Evolutionary conservation across 2,888 invertebrate species (phyloP), one percentile per base, ranked within the genome.

Genomic region (Aporophyla lueneburgensis): DNA sequence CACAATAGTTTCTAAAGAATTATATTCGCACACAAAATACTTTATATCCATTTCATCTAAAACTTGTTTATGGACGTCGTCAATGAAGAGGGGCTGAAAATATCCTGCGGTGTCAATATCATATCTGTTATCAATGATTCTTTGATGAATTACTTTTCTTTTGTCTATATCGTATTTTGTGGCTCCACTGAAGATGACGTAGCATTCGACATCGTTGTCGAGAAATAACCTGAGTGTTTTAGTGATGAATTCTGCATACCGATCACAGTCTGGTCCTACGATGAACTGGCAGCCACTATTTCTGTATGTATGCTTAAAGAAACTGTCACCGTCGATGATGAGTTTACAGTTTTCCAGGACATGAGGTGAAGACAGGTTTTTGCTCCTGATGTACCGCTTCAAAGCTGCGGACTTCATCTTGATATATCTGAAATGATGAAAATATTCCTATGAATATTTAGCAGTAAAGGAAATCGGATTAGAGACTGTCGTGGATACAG

Each of bases 11-110:
- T 86, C 88, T 56, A 74, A 75, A 21, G 85, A 84, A 61, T 87
- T 85, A 63, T 88, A 87, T 76, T 90, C 89, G 19, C 87, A 85
- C 21, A 89, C 82, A 72, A 86, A 89, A 74, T 90, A 91, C 65
- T 84, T 86, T 24, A 92, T 89, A 5, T 76, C 73, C 49, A 90
- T 80, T 78, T 87, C 79, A 21, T 90, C 74, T 27, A 92, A 76
- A 1, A 92, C 85, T 77, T 90, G 86, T 76, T 73, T 83, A 59
- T 86, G 80, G 0, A 86, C 71, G 7, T 87, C 85, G 43, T 74
- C 59, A 10, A 84, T 70, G 21, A 89, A 65, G 21, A 85, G 78
- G 0, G 88, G 89, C 10, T 85, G 80, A 40, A 81, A 83, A 61
- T 76, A 76, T 40, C 0, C 10, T 5, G 24, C 46, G 24, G 62